Evolutionary conservation across 2,113 vertebrate genomes (phyloP).

Genomic region (Rhynchomys soricoides): DNA sequence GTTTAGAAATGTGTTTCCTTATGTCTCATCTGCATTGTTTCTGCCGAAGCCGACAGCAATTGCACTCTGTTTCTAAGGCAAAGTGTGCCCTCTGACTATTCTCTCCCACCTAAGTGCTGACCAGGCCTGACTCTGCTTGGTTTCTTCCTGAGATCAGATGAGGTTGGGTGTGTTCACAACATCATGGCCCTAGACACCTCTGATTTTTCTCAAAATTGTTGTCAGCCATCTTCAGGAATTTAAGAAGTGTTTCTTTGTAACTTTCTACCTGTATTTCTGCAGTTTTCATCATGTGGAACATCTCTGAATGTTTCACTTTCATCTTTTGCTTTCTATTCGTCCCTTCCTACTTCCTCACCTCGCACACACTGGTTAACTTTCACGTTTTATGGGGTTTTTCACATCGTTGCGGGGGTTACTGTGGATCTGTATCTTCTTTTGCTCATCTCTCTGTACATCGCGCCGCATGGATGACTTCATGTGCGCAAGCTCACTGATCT

Average conservation of each 20-base stretch:
- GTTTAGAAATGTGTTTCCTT: not conserved
- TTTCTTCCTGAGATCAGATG: not conserved
- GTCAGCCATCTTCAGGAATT: not conserved
- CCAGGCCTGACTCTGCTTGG: not conserved
- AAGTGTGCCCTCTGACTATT: not conserved
- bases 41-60: not conserved
- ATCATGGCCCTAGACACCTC: not conserved
- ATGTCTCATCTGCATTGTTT: not conserved
- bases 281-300: not conserved
- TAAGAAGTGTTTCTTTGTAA: not conserved
- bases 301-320: not conserved
- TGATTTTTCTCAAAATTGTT: not conserved
- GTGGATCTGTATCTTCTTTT: not conserved
- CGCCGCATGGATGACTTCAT: not conserved
- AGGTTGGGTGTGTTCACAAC: not conserved
- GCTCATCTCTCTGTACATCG: not conserved
- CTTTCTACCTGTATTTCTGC: not conserved
- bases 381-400: not conserved
- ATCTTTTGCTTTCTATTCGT: not conserved
- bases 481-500: not conserved
- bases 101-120: not conserved
- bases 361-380: not conserved
- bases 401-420: not conserved
- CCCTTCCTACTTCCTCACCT: not conserved
- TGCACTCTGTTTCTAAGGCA: not conserved